Conservation (phyloP, 2,113 vertebrate species). For the Antechinus stuartii region DNA sequence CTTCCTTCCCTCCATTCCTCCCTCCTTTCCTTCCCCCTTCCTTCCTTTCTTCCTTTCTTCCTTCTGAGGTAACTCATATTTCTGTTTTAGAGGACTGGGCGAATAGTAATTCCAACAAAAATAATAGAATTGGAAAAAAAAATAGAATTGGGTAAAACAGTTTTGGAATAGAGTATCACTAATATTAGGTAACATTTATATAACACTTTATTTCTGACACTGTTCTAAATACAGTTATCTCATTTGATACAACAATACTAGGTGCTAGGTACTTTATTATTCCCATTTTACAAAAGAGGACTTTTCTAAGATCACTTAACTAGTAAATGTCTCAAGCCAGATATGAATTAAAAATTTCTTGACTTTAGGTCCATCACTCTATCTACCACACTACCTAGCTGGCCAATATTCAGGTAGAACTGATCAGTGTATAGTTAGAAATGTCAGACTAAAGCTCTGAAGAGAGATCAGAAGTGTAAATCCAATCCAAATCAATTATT, state of each 20-base stretch:
- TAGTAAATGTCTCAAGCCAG: neutral
- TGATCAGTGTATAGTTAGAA: neutral
- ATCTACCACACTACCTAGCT: neutral
- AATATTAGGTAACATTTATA: neutral
- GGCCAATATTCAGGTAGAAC: neutral
- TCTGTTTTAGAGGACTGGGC: neutral
- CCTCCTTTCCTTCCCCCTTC: no score
- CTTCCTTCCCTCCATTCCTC: neutral
- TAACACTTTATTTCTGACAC: neutral
- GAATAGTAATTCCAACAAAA: neutral
- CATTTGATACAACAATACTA: neutral
- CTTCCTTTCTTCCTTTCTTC: no score
- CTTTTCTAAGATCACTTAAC: neutral
- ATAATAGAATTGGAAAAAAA: neutral
- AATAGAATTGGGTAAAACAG: neutral
- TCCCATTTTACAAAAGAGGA: neutral
- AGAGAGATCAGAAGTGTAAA: neutral
- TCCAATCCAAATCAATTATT: neutral
- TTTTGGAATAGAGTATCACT: neutral
- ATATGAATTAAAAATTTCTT: neutral
- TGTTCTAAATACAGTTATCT: neutral
- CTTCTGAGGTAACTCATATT: neutral
- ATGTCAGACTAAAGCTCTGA: neutral
- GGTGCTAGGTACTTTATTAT: neutral
- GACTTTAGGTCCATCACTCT: neutral